phyloP scores from a whole-genome alignment of 2,113 vertebrate genomes.

The Camelus bactrianus region DNA sequence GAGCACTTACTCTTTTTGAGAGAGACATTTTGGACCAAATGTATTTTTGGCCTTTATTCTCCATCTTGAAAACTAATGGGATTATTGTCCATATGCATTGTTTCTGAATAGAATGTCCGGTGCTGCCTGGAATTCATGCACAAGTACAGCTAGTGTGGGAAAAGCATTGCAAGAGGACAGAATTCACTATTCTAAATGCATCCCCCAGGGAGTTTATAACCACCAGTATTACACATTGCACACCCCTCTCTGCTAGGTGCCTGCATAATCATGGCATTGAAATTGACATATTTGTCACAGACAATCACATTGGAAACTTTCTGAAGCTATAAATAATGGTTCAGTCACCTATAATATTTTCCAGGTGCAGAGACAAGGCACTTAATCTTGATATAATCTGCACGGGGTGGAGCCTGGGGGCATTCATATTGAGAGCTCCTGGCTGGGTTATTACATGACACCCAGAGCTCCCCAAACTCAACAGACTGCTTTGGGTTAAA shows the following conservation, averaged over 20 bases:
- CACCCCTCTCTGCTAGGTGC: conserved; percentile 42
- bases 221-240: conserved; percentile 30
- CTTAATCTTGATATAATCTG: conserved; percentile 67
- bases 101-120: conserved; percentile 55
- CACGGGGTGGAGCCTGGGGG: background rate
- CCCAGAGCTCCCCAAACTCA: background rate
- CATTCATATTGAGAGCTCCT: conserved; percentile 13
- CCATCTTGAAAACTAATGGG: conserved; percentile 41
- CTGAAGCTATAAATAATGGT: conserved; percentile 71
- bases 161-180: conserved; percentile 58
- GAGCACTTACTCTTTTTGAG: conserved; percentile 19
- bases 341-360: conserved; percentile 58
- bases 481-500: background rate
- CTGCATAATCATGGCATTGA: conserved; percentile 63
- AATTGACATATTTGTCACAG: conserved; percentile 72
- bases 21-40: background rate
- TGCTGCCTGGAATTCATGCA: conserved; percentile 19
- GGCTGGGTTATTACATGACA: background rate
- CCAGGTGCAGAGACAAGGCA: conserved; percentile 43
- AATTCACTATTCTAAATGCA: conserved; percentile 61
- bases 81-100: background rate
- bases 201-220: conserved; percentile 51
- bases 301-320: conserved; percentile 71
- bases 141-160: background rate
- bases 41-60: background rate